Conservation (phyloP, 2,797 vertebrate species). For the Lepus townsendii region DNA sequence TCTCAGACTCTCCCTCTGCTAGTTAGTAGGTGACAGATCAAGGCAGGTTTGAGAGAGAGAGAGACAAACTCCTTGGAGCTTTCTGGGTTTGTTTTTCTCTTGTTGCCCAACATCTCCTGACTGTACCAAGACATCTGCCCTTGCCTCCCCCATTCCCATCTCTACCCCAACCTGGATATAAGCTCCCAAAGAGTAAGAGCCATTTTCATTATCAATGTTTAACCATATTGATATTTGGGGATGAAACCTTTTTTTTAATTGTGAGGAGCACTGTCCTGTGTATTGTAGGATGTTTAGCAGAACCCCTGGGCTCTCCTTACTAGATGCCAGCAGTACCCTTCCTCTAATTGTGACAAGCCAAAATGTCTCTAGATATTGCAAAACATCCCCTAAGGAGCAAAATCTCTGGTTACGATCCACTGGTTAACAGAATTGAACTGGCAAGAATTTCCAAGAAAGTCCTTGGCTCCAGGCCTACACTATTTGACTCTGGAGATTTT, state of each 20-base stretch:
- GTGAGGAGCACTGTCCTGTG: not conserved
- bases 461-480: conserved; percentile 68
- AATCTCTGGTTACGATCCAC: conserved; percentile 8
- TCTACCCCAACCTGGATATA: not conserved
- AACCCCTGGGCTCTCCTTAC: not conserved
- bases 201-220: not conserved
- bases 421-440: conserved; percentile 62
- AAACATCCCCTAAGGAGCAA: conserved; percentile 9
- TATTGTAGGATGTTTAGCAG: not conserved
- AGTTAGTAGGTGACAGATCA: not conserved
- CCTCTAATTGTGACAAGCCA: not conserved
- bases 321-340: conserved; percentile 5
- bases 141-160: not conserved
- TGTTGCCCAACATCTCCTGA: not conserved
- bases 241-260: not conserved
- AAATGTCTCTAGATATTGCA: conserved; percentile 56
- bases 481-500: conserved; percentile 61
- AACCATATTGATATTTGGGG: no score
- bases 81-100: conserved; percentile 40
- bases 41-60: not conserved
- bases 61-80: not conserved
- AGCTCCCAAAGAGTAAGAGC: not conserved
- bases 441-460: conserved; percentile 69
- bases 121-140: not conserved
- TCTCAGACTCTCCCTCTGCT: not conserved